These are phyloP conservation scores for Hermetia illucens DNA, from an alignment of 1,140 invertebrate species.

Conservation along the genomic window DNA sequence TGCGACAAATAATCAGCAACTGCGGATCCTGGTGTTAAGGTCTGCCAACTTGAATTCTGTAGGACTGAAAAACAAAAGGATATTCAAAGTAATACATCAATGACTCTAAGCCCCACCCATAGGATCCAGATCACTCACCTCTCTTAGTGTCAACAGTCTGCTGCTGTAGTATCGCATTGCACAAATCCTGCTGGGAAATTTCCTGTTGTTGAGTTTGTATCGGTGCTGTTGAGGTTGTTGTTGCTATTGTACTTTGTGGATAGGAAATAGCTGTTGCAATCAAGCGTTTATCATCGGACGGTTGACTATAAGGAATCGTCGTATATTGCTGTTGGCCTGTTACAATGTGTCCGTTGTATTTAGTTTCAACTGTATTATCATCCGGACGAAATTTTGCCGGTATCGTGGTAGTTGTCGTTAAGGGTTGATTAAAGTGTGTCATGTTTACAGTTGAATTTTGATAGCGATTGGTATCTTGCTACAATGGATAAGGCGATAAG, in stretches of 20 bases:
- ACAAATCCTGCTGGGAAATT: constrained; percentile 27
- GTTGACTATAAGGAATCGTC: constrained; percentile 13
- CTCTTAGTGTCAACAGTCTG: constrained; percentile 17
- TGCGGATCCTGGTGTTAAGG: constrained; percentile 56
- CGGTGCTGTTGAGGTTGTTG: constrained; percentile 11
- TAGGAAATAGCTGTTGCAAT: constrained; percentile 11
- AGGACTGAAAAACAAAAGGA: constrained; percentile 15
- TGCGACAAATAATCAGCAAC: constrained; percentile 71
- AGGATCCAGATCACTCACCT: constrained; percentile 5
- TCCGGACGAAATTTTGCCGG: constrained; percentile 9
- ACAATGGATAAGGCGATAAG: neutral
- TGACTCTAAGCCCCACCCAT: neutral
- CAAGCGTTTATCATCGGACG: constrained; percentile 11
- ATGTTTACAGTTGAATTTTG: constrained; percentile 10
- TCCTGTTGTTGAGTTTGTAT: constrained; percentile 16
- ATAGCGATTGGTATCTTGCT: constrained; percentile 5
- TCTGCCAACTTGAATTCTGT: constrained; percentile 47
- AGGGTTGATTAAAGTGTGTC: constrained; percentile 22
- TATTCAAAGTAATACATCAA: neutral
- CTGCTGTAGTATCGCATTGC: constrained; percentile 27
- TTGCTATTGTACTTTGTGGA: constrained; percentile 13
- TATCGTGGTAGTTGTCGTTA: constrained; percentile 8
- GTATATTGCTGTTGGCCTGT: constrained; percentile 19
- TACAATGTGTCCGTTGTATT: constrained; percentile 27
- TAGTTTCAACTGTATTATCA: constrained; percentile 13